Evolutionary conservation across 2,113 vertebrate species (phyloP), one percentile per base, ranked within the genome.

Genomic region (Sigmodon hispidus): DNA sequence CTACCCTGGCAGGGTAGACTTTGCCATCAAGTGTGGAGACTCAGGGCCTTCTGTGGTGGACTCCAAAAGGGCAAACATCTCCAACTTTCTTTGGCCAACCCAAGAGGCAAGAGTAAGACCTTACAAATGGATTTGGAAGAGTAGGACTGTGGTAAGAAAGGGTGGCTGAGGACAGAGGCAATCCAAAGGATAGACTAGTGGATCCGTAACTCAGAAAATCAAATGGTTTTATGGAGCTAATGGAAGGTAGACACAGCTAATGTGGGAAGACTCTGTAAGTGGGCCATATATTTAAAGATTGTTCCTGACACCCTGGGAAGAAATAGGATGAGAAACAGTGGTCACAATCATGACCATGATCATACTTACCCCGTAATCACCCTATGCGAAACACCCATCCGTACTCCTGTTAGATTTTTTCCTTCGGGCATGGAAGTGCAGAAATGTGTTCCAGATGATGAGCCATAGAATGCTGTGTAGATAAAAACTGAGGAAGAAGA

Each of bases 351-450:
- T 24, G 7, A 1, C 0, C 52, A 45, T 0, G 4, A 6, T 4
- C 45, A 40, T 5, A 63, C 97, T 93, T 77, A 97, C 97, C 90
- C 84, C 17, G 11, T 36, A 5, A 97, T 5, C 2, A 36, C 2
- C 5, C 24, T 73, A 0, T 0, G 0, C 16, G 1, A 17, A 0
- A 6, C 0, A 2, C 2, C 40, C 8, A 87, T 34, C 45, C 84
- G 69, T 15, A 97, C 4, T 0, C 16, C 95, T 0, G 34, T 75
- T 10, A 97, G 2, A 0, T 79, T 43, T 0, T 67, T 1, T 3
- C 24, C 16, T 0, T 50, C 0, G 29, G 29, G 34, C 0, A 5
- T 0, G 1, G 13, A 0, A 1, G 67, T 87, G 3, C 61, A 87
- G 97, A 96, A 97, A 7, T 63, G 48, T 0, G 0, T 16, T 26